Percentiles rank a stretch among this genome's conserved stretches.
phyloP scores from a whole-genome alignment of 2,888 invertebrate species.

The Eubasilissa splendida region DNA sequence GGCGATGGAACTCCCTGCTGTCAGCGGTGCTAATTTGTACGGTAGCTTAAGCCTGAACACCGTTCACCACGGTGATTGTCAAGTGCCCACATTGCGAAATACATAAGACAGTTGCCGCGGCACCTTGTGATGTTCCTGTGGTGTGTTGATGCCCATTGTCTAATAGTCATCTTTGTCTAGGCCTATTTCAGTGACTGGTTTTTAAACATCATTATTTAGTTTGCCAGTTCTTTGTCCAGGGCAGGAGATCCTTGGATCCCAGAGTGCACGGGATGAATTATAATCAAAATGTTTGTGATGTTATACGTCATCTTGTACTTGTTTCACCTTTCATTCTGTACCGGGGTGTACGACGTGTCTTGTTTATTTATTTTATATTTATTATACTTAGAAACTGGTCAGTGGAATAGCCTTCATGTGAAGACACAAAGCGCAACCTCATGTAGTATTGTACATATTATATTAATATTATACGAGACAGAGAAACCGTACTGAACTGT shows the following conservation, averaged over 20 bases:
- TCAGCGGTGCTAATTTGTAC: conserved; percentile 70
- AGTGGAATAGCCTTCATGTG: conserved; percentile 9
- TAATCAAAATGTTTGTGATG: too few species aligned
- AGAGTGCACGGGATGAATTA: too few species aligned
- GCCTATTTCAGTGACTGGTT: conserved; percentile 26
- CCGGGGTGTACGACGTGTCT: conserved; percentile 19
- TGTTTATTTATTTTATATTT: conserved; percentile 35
- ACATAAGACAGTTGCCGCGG: conserved; percentile 42
- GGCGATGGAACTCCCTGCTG: conserved; percentile 72
- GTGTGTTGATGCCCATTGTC: conserved; percentile 21
- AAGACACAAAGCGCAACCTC: conserved; percentile 8
- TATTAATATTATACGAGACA: neutral
- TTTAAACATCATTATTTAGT: neutral
- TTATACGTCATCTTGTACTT: too few species aligned
- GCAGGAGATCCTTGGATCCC: too few species aligned
- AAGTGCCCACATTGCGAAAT: conserved; percentile 55
- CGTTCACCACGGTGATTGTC: conserved; percentile 65
- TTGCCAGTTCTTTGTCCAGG: too few species aligned
- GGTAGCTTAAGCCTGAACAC: conserved; percentile 75
- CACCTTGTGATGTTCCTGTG: conserved; percentile 29
- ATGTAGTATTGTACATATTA: conserved; percentile 16
- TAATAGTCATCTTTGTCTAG: conserved; percentile 11
- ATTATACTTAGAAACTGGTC: conserved; percentile 21
- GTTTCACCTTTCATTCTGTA: too few species aligned
- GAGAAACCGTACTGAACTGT: conserved; percentile 10